Percentiles rank a stretch among this genome's conserved stretches.
Conservation (phyloP, 2,797 vertebrate species). For the Hemibagrus guttatus region DNA sequence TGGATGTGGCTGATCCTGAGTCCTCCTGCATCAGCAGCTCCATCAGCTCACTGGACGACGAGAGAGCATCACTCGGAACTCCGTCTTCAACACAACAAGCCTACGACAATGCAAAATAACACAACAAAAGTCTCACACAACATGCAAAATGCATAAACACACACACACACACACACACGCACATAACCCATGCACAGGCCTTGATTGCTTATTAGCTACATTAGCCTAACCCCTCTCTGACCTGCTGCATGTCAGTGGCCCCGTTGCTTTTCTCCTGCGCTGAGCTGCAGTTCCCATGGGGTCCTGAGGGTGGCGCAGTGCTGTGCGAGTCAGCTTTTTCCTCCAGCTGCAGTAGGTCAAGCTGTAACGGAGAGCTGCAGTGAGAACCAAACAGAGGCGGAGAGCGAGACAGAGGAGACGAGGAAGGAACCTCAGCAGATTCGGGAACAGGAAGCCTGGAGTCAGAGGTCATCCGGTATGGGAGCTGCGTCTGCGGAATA, state of each 20-base stretch:
- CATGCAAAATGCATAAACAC: not conserved
- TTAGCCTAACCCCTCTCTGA: slow-evolving; percentile 63
- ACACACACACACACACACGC: not conserved
- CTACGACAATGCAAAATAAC: slow-evolving; percentile 28
- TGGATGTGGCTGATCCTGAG: slow-evolving; percentile 85
- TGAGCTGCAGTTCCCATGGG: slow-evolving; percentile 33
- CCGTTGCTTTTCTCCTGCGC: slow-evolving; percentile 29
- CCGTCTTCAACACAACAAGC: slow-evolving; percentile 66
- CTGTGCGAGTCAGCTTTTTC: slow-evolving; percentile 82
- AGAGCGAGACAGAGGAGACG: slow-evolving; percentile 72
- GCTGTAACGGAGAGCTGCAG: slow-evolving; percentile 91
- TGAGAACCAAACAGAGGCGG: slow-evolving; percentile 86
- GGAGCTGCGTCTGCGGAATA: slow-evolving; percentile 68
- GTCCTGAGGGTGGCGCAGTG: slow-evolving; percentile 49
- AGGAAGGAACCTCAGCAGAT: slow-evolving; percentile 66
- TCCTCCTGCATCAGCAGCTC: slow-evolving; percentile 84
- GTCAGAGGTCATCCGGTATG: slow-evolving; percentile 67
- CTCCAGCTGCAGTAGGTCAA: slow-evolving; percentile 91
- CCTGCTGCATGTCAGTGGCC: slow-evolving; percentile 64
- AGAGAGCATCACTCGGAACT: slow-evolving; percentile 78
- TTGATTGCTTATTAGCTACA: not conserved
- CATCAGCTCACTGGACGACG: slow-evolving; percentile 85
- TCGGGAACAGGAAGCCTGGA: slow-evolving; percentile 66
- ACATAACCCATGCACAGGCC: too few species aligned
- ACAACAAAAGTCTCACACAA: not conserved